Conservation (phyloP, 1,140 invertebrate species). For the Acromyrmex echinatior region DNA sequence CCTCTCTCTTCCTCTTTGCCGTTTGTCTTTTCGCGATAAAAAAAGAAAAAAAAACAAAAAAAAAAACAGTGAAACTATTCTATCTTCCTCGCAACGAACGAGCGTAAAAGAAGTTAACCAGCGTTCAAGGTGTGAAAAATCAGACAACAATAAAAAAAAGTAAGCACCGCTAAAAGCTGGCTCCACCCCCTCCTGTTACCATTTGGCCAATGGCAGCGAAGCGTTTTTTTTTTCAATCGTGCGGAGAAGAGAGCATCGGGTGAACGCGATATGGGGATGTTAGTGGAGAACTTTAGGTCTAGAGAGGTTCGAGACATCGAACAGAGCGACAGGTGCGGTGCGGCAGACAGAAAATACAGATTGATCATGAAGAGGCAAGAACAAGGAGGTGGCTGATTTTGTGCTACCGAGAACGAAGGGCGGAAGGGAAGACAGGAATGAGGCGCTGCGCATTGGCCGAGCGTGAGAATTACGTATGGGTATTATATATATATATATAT, state of each 20-base stretch:
- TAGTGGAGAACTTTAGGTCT: neutral
- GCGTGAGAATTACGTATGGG: conserved; percentile 72
- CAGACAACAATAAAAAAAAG: conserved; percentile 75
- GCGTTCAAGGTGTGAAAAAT: conserved; percentile 76
- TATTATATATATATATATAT: conserved; percentile 55
- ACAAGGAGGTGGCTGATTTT: conserved; percentile 9
- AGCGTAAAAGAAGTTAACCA: conserved; percentile 78
- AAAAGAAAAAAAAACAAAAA: conserved; percentile 14
- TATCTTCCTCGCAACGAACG: conserved; percentile 78
- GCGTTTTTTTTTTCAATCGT: conserved; percentile 80
- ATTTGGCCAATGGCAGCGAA: conserved; percentile 85
- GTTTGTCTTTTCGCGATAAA: conserved; percentile 64
- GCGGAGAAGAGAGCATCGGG: conserved; percentile 39
- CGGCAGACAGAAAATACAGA: conserved; percentile 42
- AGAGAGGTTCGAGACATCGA: conserved; percentile 20
- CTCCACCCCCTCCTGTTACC: conserved; percentile 87
- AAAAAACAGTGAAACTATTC: conserved; percentile 21
- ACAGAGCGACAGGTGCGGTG: conserved; percentile 49
- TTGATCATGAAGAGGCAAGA: conserved; percentile 27
- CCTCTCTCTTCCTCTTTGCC: conserved; percentile 56
- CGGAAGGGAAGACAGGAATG: conserved; percentile 68
- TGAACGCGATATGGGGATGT: conserved; percentile 21
- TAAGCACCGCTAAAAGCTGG: conserved; percentile 86
- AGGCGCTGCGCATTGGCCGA: conserved; percentile 84
- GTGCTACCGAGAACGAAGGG: conserved; percentile 24